These are phyloP conservation scores for Meghimatium bilineatum DNA, from an alignment of 2,888 invertebrate genomes.

Conservation along the genomic window DNA sequence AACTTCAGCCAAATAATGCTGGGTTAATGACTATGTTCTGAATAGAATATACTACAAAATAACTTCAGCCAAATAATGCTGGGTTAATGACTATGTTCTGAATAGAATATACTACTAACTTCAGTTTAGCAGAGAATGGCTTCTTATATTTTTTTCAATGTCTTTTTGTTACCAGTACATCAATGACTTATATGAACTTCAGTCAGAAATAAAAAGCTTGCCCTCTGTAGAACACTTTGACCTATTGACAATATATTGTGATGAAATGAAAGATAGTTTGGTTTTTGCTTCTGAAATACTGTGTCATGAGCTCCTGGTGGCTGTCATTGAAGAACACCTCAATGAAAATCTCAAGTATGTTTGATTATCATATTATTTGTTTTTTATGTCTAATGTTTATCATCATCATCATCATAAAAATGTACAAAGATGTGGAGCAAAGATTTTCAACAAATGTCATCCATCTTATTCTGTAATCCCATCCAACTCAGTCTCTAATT, in stretches of 20 bases:
- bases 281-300: conserved; percentile 71
- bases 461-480: too few relatives aligned
- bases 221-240: conserved; percentile 75
- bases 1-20: too few relatives aligned
- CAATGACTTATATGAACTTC: conserved; percentile 70
- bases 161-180: conserved; percentile 67
- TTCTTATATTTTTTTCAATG: background rate
- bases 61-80: too few relatives aligned
- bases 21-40: too few relatives aligned
- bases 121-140: background rate
- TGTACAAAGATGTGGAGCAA: too few relatives aligned
- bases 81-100: too few relatives aligned
- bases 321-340: conserved; percentile 75
- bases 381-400: too few relatives aligned
- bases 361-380: background rate
- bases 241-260: conserved; percentile 76
- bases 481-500: too few relatives aligned
- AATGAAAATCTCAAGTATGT: conserved; percentile 72
- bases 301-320: conserved; percentile 72
- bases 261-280: conserved; percentile 76
- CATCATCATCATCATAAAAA: too few relatives aligned
- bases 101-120: too few relatives aligned
- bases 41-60: too few relatives aligned
- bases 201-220: conserved; percentile 72
- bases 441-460: too few relatives aligned